Percentiles rank a stretch among this genome's conserved stretches.
These are phyloP conservation scores for Epizoanthus fatuus DNA, from an alignment of 92 coral and sea anemone genomes.

Conservation along the genomic window DNA sequence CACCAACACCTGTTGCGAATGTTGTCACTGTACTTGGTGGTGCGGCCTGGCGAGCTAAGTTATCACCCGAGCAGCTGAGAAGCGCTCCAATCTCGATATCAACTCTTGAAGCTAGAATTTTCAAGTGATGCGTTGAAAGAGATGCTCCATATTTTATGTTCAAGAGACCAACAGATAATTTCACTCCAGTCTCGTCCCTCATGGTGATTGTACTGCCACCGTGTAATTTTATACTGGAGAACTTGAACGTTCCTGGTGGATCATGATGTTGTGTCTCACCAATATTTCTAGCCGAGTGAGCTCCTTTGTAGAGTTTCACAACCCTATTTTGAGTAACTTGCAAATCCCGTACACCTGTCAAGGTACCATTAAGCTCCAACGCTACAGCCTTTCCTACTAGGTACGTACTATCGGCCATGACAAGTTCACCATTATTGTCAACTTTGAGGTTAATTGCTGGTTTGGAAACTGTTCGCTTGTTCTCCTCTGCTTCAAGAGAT, in stretches of 20 bases:
- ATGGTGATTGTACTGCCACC: conserved; percentile 67
- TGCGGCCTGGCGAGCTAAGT: conserved; percentile 50
- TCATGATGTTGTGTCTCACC: not conserved
- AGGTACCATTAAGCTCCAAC: conserved; percentile 68
- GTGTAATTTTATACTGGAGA: conserved; percentile 59
- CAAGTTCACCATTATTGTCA: conserved; percentile 58
- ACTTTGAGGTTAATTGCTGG: conserved; percentile 65
- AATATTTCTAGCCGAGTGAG: conserved; percentile 42
- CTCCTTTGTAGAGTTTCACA: conserved; percentile 59
- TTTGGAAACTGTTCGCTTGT: conserved; percentile 35
- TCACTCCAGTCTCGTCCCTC: conserved; percentile 56
- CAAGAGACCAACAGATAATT: conserved; percentile 52
- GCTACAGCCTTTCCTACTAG: conserved; percentile 58
- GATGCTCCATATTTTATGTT: conserved; percentile 71
- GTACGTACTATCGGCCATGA: conserved; percentile 57
- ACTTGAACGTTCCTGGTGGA: conserved; percentile 52
- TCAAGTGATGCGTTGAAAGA: conserved; percentile 59
- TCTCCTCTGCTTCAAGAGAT: conserved; percentile 33
- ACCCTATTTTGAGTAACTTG: conserved; percentile 59
- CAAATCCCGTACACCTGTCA: conserved; percentile 69
- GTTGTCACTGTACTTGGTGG: conserved; percentile 30
- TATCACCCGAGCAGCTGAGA: conserved; percentile 72
- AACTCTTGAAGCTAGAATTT: conserved; percentile 62
- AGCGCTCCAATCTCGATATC: conserved; percentile 72
- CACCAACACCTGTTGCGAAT: conserved; percentile 65